Evolutionary conservation across 2,888 invertebrate species (phyloP), one percentile per base, ranked within the genome.

Genomic region (Choreutis nemorana): DNA sequence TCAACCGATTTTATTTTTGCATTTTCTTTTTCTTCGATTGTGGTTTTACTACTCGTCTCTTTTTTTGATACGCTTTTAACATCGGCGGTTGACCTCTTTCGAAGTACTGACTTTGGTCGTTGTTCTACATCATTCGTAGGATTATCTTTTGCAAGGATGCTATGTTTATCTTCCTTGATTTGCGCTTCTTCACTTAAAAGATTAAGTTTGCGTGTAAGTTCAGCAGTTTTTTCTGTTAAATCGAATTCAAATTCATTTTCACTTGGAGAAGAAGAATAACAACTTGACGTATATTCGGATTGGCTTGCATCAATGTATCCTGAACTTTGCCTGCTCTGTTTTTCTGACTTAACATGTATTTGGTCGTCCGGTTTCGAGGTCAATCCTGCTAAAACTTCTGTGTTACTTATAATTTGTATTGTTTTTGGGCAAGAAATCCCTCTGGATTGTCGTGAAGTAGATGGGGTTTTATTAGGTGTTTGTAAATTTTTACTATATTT

Each of bases 371-470:
- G 64, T 13, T 70, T 75, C 34, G 62, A 58, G 8, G 59, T 48
- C 40, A 84, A 67, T 32, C 81, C 78, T 32, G 80, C 73, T 27
- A 83, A 53, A 35, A 83, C 66, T 57, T 83, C 82, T 39, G 52
- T 66, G 35, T 78, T 68, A 30, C 77, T 71, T 23, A 80, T 73
- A 29, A 79, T 78, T 45, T 80, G 73, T 37, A 80, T 81, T 4
- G 67, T 81, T 70, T 78, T 83, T 36, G 61, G 82, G 57, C 66
- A 83, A 14, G 67, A 82, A 44, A 67, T 72, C 38, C 75, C 75
- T 46, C 77, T 55, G 14, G 46, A 45, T 11, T 62, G 58, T 39
- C 68, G 58, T 8, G 70, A 51, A 14, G 60, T 65, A 4, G 58
- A 50, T 8, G 79, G 78, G 1, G 71, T 72, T 53, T 70, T 77